Evolutionary conservation across 2,797 vertebrate genomes (phyloP), one percentile per base, ranked within the genome.

Genomic region (Gallinago stenura): DNA sequence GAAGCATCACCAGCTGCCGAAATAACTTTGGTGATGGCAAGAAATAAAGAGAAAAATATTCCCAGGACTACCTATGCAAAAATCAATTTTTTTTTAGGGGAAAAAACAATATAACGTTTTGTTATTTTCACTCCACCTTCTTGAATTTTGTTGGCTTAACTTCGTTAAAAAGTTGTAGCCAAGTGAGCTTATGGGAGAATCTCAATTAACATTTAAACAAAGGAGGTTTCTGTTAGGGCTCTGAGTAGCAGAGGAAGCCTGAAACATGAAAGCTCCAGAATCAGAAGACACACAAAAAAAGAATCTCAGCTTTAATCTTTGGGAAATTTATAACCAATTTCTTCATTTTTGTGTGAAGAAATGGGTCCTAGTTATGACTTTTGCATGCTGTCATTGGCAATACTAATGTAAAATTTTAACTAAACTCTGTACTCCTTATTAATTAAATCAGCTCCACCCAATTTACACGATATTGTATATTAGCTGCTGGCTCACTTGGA

Each of bases 381-480:
- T 45, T 2, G 3, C 46, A 62, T 66, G 25, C 15, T 73, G 39
- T 57, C 58, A 31, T 14, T 70, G 43, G 58, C 45, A 92, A 60
- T 35, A 72, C 16, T 65, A 89, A 76, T 17, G 20, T 75, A 82
- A 53, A 65, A 89, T 80, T 94, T 84, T 87, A 90, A 77, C 56
- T 84, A 58, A 76, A 90, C 35, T 25, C 30, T 7, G 12, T 66
- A 41, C 31, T 82, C 77, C 90, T 91, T 90, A 83, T 93, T 82
- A 73, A 94, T 85, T 83, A 90, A 87, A 84, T 87, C 53, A 89
- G 25, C 56, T 90, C 66, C 77, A 54, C 50, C 33, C 68, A 87
- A 80, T 82, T 95, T 72, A 54, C 57, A 73, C 56, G 57, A 60
- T 80, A 87, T 30, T 24, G 6, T 57, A 8, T 78, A 83, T 78